Conservation (phyloP, 2,797 vertebrate genomes). For the Dendrocincla fuliginosa region DNA sequence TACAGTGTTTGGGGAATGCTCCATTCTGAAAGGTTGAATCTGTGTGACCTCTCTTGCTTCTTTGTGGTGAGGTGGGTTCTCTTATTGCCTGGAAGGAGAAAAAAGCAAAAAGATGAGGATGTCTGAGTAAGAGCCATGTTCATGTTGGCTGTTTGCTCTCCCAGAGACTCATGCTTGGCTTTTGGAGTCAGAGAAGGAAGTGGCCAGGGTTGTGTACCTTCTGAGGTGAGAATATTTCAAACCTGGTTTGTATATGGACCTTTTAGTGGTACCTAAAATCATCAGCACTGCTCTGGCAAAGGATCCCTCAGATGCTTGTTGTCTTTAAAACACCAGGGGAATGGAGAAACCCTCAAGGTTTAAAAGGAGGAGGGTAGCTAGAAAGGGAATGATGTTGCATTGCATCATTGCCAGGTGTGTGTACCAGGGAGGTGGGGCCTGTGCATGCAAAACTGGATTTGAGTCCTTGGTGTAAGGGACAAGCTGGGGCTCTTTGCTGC, state of each 20-base stretch:
- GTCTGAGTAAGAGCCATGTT: not conserved
- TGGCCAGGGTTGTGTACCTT: not conserved
- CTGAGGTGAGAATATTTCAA: not conserved
- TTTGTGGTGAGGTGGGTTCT: not conserved
- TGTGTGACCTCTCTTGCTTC: not conserved
- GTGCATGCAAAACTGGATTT: rapidly evolving
- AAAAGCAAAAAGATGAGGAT: not conserved
- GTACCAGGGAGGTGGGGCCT: not conserved
- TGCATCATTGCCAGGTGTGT: not conserved
- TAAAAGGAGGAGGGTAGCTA: not conserved
- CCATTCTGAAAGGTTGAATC: rapidly evolving
- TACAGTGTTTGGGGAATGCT: rapidly evolving
- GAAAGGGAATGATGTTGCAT: rapidly evolving
- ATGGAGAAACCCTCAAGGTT: not conserved
- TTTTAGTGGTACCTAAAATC: not conserved
- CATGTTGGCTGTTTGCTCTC: not conserved
- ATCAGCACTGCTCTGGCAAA: not conserved
- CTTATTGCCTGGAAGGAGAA: not conserved
- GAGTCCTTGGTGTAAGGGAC: not conserved
- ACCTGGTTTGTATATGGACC: rapidly evolving
- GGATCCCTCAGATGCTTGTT: not conserved
- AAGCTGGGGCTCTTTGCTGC: not conserved
- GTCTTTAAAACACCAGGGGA: not conserved
- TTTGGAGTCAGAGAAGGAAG: not conserved
- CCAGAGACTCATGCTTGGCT: not conserved